Conservation (phyloP, 2,888 invertebrate species). For the Schizotus pectinicornis region DNA sequence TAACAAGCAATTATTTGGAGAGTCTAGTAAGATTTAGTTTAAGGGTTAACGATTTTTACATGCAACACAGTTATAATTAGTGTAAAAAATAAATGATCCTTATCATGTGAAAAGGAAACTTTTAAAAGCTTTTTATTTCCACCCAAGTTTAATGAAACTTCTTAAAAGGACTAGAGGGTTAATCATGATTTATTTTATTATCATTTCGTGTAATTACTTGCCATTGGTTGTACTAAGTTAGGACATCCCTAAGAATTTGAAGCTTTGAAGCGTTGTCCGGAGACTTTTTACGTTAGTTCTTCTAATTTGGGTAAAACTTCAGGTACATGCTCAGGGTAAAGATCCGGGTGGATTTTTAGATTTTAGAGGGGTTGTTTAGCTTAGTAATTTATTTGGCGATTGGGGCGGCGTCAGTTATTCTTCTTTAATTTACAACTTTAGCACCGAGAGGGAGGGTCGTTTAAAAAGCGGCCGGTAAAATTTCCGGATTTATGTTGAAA, state of each 20-base stretch:
- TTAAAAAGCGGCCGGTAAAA: slow-evolving; percentile 10
- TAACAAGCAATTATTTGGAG: too few relatives aligned
- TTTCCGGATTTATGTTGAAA: slow-evolving; percentile 13
- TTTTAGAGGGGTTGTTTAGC: too few relatives aligned
- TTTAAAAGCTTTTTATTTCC: slow-evolving; percentile 29
- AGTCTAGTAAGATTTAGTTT: slow-evolving; percentile 2
- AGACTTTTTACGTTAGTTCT: slow-evolving; percentile 8
- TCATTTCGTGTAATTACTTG: slow-evolving; percentile 18
- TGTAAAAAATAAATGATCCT: slow-evolving; percentile 28
- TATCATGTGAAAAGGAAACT: slow-evolving; percentile 28
- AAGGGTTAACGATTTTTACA: neutral
- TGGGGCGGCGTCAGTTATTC: too few relatives aligned
- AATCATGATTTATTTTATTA: slow-evolving; percentile 27
- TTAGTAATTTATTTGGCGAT: too few relatives aligned
- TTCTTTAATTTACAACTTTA: slow-evolving; percentile 15
- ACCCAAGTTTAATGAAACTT: slow-evolving; percentile 25
- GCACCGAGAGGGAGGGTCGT: neutral
- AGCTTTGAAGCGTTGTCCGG: neutral
- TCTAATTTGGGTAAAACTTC: too few relatives aligned
- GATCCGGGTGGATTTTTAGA: too few relatives aligned
- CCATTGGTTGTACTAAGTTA: neutral
- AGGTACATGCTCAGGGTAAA: too few relatives aligned
- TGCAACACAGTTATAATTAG: slow-evolving; percentile 20
- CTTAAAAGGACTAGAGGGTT: slow-evolving; percentile 14
- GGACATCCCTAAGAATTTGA: neutral